Evolutionary conservation across 1,140 invertebrate species (phyloP), one percentile per base, ranked within the genome.

Genomic region (Drosophila arizonae): DNA sequence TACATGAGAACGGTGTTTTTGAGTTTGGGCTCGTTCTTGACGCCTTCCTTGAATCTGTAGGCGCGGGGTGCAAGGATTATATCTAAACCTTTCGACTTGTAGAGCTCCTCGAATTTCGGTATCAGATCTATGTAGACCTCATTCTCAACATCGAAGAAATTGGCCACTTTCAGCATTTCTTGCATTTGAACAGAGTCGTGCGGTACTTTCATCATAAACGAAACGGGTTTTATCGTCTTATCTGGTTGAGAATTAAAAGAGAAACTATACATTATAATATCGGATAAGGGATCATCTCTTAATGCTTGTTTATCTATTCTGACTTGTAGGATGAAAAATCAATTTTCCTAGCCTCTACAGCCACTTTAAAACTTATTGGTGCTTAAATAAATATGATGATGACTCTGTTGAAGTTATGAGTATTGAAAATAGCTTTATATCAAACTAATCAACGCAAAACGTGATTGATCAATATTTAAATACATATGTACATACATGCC

Each of bases 1-100:
- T 94, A 92, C 85, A 90, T 73, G 0, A 90, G 76, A 28, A 94
- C 79, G 1, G 81, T 78, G 43, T 86, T 72, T 6, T 39, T 60
- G 8, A 81, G 56, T 15, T 69, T 77, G 1, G 85, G 76, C 11
- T 89, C 76, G 5, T 50, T 41, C 6, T 66, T 57, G 1, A 65
- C 11, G 4, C 52, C 43, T 6, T 80, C 54, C 21, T 71, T 72
- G n/a, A 87, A 54, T 43, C 36, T 68, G 17, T 77, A 81, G 5
- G 79, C 77, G n/a, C 70, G 69, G 0, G 89, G 79, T 6, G 63
- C 85, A 51, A 90, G 76, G 1, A 26, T 57, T 1, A 90, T 61
- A 26, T 84, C 64, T 6, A 84, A 1, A 0, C 89, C 89, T 21
- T 79, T 90, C 1, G 60, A 50, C n/a, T 70, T 76, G 45, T 87